Evolutionary conservation across 1,140 invertebrate species (phyloP), one percentile per base, ranked within the genome.

Genomic region (Hormaphis cornu): DNA sequence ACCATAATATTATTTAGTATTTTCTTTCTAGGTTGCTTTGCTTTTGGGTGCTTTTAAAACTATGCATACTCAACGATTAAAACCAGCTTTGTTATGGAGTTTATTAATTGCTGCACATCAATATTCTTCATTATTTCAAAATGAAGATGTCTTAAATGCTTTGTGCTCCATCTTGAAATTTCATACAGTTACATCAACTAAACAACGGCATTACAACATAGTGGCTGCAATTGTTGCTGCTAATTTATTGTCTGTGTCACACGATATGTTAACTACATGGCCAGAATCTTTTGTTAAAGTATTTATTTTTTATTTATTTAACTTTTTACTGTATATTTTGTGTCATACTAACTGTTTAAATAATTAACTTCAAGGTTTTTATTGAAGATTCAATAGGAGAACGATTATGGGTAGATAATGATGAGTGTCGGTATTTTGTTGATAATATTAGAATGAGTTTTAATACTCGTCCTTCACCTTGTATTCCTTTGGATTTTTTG

Each of bases 381-480:
- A 86, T 97, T 69, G 95, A 98, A 76, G 95, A 98, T 81, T 91
- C 93, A 4, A 77, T 95, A 0, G 91, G 90, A 56, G 95, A 98
- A 74, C 80, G 94, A 58, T 82, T 90, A 63, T 98, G 95, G 93
- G 90, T 97, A 8, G 95, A 97, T 76, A 86, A 89, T 74, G 85
- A 91, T 10, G 89, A 93, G 77, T 97, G 93, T 78, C 89, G 90
- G 76, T 86, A 86, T 33, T 91, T 97, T 80, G 89, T 95, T 0
- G 93, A 96, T 73, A 98, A 97, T 78, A 90, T 98, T 69, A 79
- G 88, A 44, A 90, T 88, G 0, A 91, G 90, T 10, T 94, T 97
- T 77, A 87, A 86, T 56, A 97, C 94, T 0, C 87, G 89, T 72
- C 78, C 85, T 48, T 89, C 90, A 1, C 83, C 87, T 9, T 80